Evolutionary conservation across 2,113 vertebrate genomes (phyloP).

Genomic region (Pithys albifrons): DNA sequence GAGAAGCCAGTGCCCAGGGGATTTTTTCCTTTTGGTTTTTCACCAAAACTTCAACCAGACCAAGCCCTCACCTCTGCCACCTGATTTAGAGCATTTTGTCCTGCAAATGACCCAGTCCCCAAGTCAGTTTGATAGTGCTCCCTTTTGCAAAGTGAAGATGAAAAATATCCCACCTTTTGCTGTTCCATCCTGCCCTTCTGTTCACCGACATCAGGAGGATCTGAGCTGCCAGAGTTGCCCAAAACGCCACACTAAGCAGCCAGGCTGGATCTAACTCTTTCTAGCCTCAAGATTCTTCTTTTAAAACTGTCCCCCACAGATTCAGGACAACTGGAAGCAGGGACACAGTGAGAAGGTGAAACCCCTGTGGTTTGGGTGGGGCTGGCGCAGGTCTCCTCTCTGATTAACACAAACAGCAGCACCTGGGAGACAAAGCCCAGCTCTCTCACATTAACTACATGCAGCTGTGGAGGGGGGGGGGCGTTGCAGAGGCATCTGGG

Average conservation of each 20-base stretch:
- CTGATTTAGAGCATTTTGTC: neutral
- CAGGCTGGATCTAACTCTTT: fast-evolving
- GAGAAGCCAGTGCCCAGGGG: fast-evolving
- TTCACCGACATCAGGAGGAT: neutral
- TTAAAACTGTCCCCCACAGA: fast-evolving
- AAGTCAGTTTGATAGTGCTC: neutral
- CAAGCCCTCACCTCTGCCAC: neutral
- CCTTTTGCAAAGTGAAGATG: neutral
- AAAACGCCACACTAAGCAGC: neutral
- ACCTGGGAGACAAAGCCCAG: neutral
- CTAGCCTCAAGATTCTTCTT: neutral
- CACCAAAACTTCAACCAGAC: neutral
- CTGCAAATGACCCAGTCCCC: neutral
- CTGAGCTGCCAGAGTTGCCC: neutral
- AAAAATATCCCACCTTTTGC: neutral
- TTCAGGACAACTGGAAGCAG: fast-evolving
- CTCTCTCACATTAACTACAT: neutral
- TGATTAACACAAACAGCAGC: neutral
- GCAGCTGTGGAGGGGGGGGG: neutral
- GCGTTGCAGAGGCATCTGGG: neutral
- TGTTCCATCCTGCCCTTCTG: neutral
- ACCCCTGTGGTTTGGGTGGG: fast-evolving
- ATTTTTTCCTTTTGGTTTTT: neutral
- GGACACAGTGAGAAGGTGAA: neutral
- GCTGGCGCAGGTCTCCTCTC: neutral